Base-by-base conservation (phyloP, 2,888 invertebrate genomes). In the Phengaris arion region DNA sequence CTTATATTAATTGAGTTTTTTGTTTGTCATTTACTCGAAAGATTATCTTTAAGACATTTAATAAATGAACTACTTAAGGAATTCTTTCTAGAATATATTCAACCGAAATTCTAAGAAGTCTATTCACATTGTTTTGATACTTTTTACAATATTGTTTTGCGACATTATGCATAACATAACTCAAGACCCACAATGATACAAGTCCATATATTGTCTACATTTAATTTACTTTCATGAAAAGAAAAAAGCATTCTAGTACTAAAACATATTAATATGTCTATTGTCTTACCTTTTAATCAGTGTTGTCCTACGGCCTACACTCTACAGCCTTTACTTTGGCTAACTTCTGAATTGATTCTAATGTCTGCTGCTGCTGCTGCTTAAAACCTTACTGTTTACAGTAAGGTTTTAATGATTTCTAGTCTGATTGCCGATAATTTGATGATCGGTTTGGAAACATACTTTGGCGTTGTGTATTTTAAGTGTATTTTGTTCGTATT, bases 401-500 rank as follows among this genome's bases (percentile, higher is more conserved):
- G n/a, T n/a, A n/a, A n/a, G 88, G 89, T 86, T 86, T 89, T 84
- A 85, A 82, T 78, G 76, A 77, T 76, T 78, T 15, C 54, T 72
- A 54, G 13, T 13, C 13, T 52, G 15, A 78, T 77, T 80, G 80
- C 80, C 81, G 81, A 81, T 81, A 80, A 77, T 79, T 78, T 54
- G 64, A 75, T 75, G 74, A 78, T 79, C 78, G 77, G 78, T 79
- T 80, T 81, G 80, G 81, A 80, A 85, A 83, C 81, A 84, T 83
- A 84, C 85, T 87, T 88, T 86, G 85, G 85, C 85, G 86, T 85
- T 85, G 85, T 85, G 85, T 88, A 91, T 91, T 89, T 90, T 90
- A 84, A 84, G 84, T 84, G 90, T 92, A 93, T 93, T 93, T 93
- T 92, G 92, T 91, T 91, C 88, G 90, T 92, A 93, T 93, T 93